Conservation (phyloP, 2,113 vertebrate genomes). For the Apaloderma vittatum region DNA sequence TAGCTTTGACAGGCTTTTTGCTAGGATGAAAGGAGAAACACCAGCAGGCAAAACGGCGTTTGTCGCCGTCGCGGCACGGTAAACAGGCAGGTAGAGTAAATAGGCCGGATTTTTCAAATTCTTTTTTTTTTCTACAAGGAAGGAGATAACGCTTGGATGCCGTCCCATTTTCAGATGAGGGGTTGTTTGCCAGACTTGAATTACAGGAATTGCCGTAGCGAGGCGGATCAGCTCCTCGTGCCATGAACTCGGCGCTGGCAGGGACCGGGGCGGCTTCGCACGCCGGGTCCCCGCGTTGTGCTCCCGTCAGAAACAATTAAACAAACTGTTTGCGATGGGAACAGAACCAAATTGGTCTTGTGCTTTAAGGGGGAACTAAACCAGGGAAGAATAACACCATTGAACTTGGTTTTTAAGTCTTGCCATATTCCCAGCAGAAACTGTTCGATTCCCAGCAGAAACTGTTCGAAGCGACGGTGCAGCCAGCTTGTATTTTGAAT, state of each 20-base stretch:
- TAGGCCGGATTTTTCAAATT: neutral
- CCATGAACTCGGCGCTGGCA: neutral
- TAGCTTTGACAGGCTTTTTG: neutral
- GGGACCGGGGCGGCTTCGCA: neutral
- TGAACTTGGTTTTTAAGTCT: neutral
- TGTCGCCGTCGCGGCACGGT: neutral
- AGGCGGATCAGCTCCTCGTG: neutral
- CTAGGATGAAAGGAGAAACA: constrained; percentile 9
- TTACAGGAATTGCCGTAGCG: constrained; percentile 8
- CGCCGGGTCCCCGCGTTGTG: neutral
- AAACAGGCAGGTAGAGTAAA: constrained; percentile 24
- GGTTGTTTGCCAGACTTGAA: constrained; percentile 30
- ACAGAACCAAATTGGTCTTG: neutral
- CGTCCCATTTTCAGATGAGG: constrained; percentile 1
- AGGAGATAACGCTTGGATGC: constrained; percentile 26
- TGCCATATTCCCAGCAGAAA: neutral
- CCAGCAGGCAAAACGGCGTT: neutral
- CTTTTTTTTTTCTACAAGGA: neutral
- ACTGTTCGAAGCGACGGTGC: neutral
- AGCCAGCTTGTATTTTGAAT: neutral
- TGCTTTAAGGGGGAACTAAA: neutral
- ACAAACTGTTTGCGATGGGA: neutral
- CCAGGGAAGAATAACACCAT: neutral
- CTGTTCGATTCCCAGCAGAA: neutral
- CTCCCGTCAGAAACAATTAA: neutral